Evolutionary conservation across 2,888 invertebrate genomes (phyloP).

Genomic region (Apeira syringaria): DNA sequence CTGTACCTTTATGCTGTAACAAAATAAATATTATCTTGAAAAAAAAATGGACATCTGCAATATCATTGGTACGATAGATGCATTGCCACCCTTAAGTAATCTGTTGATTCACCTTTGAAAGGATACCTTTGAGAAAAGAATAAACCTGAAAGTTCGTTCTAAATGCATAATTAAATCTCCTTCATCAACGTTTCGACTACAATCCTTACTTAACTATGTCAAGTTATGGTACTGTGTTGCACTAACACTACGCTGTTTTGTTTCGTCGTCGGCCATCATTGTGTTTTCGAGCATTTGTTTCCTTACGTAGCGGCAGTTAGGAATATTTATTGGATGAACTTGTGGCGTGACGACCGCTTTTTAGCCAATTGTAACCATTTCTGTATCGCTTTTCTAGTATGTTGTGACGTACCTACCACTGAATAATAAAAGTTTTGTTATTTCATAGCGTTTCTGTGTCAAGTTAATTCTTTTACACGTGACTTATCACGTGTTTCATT

Average conservation of each 20-base stretch:
- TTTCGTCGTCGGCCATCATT: conserved; percentile 69
- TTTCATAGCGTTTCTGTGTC: conserved; percentile 24
- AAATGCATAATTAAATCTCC: too few species aligned
- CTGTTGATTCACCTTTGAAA: too few species aligned
- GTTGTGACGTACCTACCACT: conserved; percentile 20
- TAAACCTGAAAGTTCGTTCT: too few species aligned
- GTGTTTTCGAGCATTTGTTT: conserved; percentile 80
- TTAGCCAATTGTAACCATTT: conserved; percentile 74
- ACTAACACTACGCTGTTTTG: conserved; percentile 26
- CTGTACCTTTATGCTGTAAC: too few species aligned
- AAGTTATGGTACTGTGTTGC: conserved; percentile 10
- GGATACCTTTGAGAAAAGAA: too few species aligned
- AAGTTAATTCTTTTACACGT: not conserved
- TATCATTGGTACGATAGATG: too few species aligned
- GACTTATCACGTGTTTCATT: too few species aligned
- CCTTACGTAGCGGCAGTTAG: conserved; percentile 78
- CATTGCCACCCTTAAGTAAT: too few species aligned
- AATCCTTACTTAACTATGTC: too few species aligned
- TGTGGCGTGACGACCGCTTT: conserved; percentile 72
- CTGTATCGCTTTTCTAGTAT: conserved; percentile 51
- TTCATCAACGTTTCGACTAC: too few species aligned
- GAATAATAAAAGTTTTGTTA: conserved; percentile 59
- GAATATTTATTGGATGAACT: conserved; percentile 81
- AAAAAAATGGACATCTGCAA: too few species aligned
- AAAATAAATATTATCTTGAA: too few species aligned